phyloP scores from a whole-genome alignment of 23 tunicate species.

The Styela clava region DNA sequence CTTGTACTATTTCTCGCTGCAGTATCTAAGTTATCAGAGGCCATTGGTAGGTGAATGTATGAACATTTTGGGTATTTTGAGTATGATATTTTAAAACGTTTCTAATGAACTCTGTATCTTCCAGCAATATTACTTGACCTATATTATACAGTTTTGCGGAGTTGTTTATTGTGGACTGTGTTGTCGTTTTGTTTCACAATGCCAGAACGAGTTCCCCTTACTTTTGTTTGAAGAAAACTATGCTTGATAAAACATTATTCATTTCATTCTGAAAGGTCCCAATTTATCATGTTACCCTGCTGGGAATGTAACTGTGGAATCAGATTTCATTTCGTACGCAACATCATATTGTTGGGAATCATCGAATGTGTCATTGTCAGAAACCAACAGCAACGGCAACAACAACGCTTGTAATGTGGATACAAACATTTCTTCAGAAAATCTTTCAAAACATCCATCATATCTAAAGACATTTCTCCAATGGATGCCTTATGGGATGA shows the following conservation, averaged over 20 bases:
- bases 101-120: neutral
- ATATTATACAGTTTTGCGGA: too few species aligned
- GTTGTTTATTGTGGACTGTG: too few species aligned
- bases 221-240: too few species aligned
- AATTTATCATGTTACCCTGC: slow-evolving; percentile 46
- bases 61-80: neutral
- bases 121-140: too few species aligned
- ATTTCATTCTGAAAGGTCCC: slow-evolving; percentile 15
- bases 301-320: neutral
- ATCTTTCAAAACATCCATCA: neutral
- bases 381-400: neutral
- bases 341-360: slow-evolving; percentile 51
- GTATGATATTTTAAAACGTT: neutral
- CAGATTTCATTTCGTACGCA: slow-evolving; percentile 40
- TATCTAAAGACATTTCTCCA: neutral
- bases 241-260: too few species aligned
- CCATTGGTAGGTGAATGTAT: neutral
- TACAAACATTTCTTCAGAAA: neutral
- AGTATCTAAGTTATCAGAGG: neutral
- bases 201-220: too few species aligned
- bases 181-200: too few species aligned
- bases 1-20: neutral
- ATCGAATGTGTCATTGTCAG: neutral
- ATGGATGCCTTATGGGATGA: neutral
- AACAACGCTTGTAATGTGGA: neutral